These are phyloP conservation scores for Drosophila tanythrix DNA, from an alignment of 2,888 invertebrate species.

Conservation along the genomic window DNA sequence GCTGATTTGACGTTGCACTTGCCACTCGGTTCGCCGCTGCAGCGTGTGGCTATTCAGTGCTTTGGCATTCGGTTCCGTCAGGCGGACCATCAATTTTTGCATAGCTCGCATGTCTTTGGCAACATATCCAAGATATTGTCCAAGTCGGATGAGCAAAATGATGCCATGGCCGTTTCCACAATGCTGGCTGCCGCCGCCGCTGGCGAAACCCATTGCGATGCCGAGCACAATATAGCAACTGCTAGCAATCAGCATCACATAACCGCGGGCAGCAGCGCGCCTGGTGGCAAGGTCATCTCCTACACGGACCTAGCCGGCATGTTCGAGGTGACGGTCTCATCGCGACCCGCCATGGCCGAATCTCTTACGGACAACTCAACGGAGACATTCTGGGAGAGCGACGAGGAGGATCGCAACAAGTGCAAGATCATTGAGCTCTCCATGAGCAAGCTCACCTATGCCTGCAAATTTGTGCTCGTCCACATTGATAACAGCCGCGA, in stretches of 20 bases:
- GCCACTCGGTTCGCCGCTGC: constrained; percentile 93
- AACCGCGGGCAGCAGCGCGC: constrained; percentile 19
- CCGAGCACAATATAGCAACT: constrained; percentile 76
- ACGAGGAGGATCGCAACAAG: constrained; percentile 97
- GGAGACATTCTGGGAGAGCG: constrained; percentile 99
- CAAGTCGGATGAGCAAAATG: constrained; percentile 92
- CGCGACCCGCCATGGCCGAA: constrained; percentile 96
- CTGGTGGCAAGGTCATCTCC: constrained; percentile 78
- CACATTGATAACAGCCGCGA: constrained; percentile 98
- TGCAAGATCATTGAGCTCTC: constrained; percentile 93
- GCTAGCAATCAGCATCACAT: constrained; percentile 25
- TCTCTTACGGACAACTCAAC: constrained; percentile 97
- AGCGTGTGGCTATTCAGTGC: constrained; percentile 96
- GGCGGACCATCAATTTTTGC: constrained; percentile 95
- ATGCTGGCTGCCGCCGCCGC: constrained; percentile 60
- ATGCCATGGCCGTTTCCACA: constrained; percentile 84
- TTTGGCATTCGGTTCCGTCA: constrained; percentile 96
- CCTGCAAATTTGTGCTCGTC: constrained; percentile 88
- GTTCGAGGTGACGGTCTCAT: constrained; percentile 90
- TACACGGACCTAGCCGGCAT: constrained; percentile 84
- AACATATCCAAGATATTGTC: constrained; percentile 98
- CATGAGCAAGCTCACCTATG: constrained; percentile 86
- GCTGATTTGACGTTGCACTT: constrained; percentile 95
- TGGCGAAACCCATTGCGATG: constrained; percentile 74
- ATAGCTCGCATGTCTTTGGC: constrained; percentile 95